Conservation (phyloP, 2,113 vertebrate genomes). For the Pelecanoides urinatrix region DNA sequence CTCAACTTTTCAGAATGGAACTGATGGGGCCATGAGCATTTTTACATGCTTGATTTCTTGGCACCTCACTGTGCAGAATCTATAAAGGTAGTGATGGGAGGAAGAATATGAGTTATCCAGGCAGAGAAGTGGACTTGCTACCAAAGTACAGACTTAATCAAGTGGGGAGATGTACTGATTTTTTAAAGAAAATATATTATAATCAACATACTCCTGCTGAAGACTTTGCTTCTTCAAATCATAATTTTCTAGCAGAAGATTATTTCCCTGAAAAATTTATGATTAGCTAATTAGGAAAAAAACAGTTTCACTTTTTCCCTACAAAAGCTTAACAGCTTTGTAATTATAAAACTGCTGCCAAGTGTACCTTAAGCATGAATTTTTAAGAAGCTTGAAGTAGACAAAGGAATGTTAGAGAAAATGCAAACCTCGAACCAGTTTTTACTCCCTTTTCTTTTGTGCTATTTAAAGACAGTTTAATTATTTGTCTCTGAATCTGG, state of each 20-base stretch:
- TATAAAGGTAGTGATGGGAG: not conserved
- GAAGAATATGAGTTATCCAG: not conserved
- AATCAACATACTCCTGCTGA: not conserved
- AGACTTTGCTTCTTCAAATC: not conserved
- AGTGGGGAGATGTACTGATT: not conserved
- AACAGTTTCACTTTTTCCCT: not conserved
- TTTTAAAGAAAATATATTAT: not conserved
- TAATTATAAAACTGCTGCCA: constrained; percentile 22
- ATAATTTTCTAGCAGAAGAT: not conserved
- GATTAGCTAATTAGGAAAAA: constrained; percentile 1
- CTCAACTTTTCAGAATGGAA: not conserved
- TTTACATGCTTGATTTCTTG: not conserved
- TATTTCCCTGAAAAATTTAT: constrained; percentile 16
- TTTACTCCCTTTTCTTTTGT: constrained; percentile 5
- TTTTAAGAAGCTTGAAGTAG: not conserved
- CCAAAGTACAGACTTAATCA: not conserved
- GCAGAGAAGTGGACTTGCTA: not conserved
- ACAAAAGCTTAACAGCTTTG: not conserved
- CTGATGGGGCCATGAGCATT: not conserved
- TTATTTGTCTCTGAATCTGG: constrained; percentile 15
- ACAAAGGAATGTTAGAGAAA: not conserved
- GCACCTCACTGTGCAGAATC: not conserved
- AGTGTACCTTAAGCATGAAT: constrained; percentile 15
- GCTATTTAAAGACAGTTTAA: constrained; percentile 20
- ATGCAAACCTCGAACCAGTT: not conserved